These are phyloP conservation scores for Cactoblastis cactorum DNA, from an alignment of 2,888 invertebrate species.

Conservation along the genomic window DNA sequence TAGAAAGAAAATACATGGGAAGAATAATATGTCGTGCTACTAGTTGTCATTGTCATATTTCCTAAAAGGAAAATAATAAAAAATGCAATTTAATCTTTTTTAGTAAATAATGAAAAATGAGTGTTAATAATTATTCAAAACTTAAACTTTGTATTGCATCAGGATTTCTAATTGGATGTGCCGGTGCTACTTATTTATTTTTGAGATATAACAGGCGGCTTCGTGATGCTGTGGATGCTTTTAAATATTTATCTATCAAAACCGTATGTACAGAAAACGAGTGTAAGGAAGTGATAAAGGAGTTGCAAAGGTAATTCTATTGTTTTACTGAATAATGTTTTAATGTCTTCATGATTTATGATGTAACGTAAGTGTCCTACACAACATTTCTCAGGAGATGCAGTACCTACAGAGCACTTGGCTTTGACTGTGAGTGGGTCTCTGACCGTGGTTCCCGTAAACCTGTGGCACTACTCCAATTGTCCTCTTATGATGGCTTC, in stretches of 20 bases:
- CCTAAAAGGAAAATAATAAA: neutral
- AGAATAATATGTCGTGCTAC: too few species aligned
- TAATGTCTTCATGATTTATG: too few species aligned
- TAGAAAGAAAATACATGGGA: too few species aligned
- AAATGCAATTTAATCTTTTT: neutral
- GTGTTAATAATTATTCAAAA: slow-evolving; percentile 22
- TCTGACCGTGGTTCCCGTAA: slow-evolving; percentile 77
- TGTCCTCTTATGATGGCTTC: slow-evolving; percentile 84
- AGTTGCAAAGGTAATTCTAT: slow-evolving; percentile 53
- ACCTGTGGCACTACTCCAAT: slow-evolving; percentile 85
- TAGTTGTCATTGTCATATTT: too few species aligned
- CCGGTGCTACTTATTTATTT: slow-evolving; percentile 36
- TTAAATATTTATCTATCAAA: slow-evolving; percentile 47
- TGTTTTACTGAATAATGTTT: too few species aligned
- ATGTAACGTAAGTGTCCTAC: too few species aligned
- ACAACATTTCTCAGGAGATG: too few species aligned
- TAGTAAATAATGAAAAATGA: too few species aligned
- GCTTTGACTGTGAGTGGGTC: slow-evolving; percentile 92
- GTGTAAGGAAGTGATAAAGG: slow-evolving; percentile 46
- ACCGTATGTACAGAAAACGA: slow-evolving; percentile 39
- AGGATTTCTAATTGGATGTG: slow-evolving; percentile 38
- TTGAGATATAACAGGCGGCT: slow-evolving; percentile 29
- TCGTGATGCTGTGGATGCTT: slow-evolving; percentile 38
- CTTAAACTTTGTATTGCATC: slow-evolving; percentile 37
- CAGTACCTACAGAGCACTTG: slow-evolving; percentile 75